Conservation (phyloP, 2,797 vertebrate species). For the Vespertilio murinus region DNA sequence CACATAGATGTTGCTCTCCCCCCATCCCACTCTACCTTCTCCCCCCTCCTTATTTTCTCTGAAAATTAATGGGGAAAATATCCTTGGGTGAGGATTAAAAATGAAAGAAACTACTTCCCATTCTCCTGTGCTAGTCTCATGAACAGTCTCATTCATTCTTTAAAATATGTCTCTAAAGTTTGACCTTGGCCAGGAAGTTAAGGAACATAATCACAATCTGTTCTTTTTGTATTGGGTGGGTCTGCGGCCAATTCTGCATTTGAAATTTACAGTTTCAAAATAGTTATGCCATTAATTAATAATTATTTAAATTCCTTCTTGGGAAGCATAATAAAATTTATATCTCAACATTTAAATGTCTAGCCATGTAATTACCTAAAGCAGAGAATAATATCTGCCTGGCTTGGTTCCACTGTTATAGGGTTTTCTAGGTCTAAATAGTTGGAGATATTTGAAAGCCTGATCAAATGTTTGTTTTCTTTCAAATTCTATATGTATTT, state of each 20-base stretch:
- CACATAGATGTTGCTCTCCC: no score
- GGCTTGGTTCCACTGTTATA: background rate
- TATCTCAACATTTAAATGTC: background rate
- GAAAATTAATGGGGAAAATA: no score
- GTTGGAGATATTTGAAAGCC: background rate
- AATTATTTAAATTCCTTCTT: background rate
- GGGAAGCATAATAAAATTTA: slow-evolving; percentile 13
- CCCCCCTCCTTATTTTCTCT: no score
- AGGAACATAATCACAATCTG: background rate
- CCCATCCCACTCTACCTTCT: no score
- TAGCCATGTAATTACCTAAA: background rate
- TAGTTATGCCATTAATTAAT: background rate
- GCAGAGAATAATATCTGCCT: background rate
- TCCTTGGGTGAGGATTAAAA: no score
- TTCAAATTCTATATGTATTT: background rate
- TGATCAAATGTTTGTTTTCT: background rate
- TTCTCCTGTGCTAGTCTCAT: background rate
- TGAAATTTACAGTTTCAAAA: background rate
- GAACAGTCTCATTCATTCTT: background rate
- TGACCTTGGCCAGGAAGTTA: background rate
- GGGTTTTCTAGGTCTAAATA: background rate
- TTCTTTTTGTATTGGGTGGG: background rate
- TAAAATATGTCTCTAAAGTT: background rate
- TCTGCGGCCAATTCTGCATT: background rate
- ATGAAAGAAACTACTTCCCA: background rate